Percentiles rank a stretch among this genome's conserved stretches.
These are phyloP conservation scores for Trichosurus vulpecula DNA, from an alignment of 2,797 vertebrate species.

Conservation along the genomic window DNA sequence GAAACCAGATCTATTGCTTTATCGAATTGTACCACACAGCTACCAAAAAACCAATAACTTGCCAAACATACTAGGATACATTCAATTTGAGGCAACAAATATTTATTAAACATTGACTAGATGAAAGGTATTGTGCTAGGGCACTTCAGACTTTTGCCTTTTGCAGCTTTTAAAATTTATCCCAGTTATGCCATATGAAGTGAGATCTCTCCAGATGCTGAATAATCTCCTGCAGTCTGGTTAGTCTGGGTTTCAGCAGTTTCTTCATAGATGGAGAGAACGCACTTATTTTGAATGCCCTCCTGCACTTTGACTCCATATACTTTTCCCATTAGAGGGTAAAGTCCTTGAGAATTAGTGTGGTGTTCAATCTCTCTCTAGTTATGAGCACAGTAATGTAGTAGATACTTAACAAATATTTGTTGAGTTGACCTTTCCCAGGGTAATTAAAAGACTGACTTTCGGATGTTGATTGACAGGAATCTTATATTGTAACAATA, in stretches of 20 bases:
- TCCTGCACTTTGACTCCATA: no score
- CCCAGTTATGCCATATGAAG: not conserved
- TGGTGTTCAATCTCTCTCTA: not conserved
- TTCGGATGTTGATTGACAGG: not conserved
- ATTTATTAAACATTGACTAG: not conserved
- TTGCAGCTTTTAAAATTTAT: not conserved
- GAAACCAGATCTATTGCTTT: not conserved
- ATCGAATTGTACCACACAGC: not conserved
- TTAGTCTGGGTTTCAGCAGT: not conserved
- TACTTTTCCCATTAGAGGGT: not conserved
- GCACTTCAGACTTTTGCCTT: not conserved
- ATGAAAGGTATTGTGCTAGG: not conserved
- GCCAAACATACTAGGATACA: not conserved
- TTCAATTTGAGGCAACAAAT: not conserved
- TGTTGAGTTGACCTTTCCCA: not conserved
- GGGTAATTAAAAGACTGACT: not conserved
- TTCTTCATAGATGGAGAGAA: not conserved
- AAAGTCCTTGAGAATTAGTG: not conserved
- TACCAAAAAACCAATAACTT: not conserved
- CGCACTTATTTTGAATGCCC: not conserved
- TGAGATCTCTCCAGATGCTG: not conserved
- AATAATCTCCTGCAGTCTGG: not conserved
- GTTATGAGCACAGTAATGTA: not conserved
- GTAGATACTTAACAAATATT: not conserved
- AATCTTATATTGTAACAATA: not conserved